These are phyloP conservation scores for Tupaia chinensis DNA, from an alignment of 2,113 vertebrate species.

Conservation along the genomic window DNA sequence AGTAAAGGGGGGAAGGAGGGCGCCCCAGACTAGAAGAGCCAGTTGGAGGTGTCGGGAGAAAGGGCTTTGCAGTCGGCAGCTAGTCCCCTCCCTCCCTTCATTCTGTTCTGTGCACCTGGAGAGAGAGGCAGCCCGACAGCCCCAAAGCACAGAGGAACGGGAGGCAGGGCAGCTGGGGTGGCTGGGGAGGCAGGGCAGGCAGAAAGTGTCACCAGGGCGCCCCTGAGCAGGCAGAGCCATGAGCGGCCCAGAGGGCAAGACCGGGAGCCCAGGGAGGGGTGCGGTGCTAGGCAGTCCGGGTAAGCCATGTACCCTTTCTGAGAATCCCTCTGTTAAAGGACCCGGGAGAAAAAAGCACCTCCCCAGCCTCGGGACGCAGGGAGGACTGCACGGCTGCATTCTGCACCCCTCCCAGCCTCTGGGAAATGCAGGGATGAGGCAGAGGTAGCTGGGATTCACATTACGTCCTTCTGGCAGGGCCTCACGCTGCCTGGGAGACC, in stretches of 20 bases:
- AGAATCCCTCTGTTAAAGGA: neutral
- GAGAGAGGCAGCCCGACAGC: slow-evolving; percentile 38
- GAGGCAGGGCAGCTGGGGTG: neutral
- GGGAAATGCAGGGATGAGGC: neutral
- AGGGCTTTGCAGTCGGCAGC: neutral
- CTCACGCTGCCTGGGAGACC: neutral
- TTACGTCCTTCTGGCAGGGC: neutral
- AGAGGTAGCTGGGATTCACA: neutral
- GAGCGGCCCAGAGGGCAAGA: neutral
- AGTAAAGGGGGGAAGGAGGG: neutral
- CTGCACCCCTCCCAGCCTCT: neutral
- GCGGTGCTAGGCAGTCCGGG: neutral
- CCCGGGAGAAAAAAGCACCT: neutral
- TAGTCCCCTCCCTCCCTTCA: neutral
- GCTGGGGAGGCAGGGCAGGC: neutral
- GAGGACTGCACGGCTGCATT: neutral
- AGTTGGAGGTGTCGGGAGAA: slow-evolving; percentile 17
- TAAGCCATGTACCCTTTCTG: neutral
- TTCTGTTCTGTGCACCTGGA: neutral
- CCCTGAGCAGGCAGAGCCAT: neutral
- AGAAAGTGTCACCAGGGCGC: neutral
- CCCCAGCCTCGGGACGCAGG: accelerated
- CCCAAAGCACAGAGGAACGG: neutral
- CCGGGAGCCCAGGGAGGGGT: accelerated
- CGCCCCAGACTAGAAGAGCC: neutral